phyloP scores from a whole-genome alignment of 2,888 invertebrate genomes.

The Macaria liturata region DNA sequence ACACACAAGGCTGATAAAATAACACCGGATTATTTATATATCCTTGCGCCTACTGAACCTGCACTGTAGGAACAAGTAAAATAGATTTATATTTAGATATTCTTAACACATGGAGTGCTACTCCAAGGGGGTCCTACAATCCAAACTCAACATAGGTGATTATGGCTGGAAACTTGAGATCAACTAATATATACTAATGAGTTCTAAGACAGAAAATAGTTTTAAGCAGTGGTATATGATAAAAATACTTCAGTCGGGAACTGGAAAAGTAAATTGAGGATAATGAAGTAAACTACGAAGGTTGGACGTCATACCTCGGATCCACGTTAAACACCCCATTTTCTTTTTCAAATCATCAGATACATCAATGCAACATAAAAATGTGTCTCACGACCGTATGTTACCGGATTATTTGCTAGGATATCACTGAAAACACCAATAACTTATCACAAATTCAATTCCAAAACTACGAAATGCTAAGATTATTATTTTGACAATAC shows the following conservation, averaged over 20 bases:
- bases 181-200: too few species aligned
- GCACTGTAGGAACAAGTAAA: too few species aligned
- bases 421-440: neutral
- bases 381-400: neutral
- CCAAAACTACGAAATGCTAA: neutral
- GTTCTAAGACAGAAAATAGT: too few species aligned
- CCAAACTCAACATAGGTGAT: too few species aligned
- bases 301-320: conserved; percentile 72
- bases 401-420: neutral
- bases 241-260: neutral
- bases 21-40: too few species aligned
- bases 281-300: conserved; percentile 31
- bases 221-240: neutral
- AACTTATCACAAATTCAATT: neutral
- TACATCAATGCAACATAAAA: conserved; percentile 1
- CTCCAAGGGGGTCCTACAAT: too few species aligned
- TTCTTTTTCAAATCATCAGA: conserved; percentile 53
- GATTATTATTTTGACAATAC: conserved; percentile 16
- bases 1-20: too few species aligned
- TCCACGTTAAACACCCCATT: conserved; percentile 76
- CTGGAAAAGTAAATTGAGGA: conserved; percentile 7
- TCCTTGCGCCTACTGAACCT: too few species aligned
- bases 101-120: too few species aligned
- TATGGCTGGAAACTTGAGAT: too few species aligned
- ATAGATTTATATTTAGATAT: too few species aligned